phyloP scores from a whole-genome alignment of 2,888 invertebrate genomes.

The Ophioninae sp. region DNA sequence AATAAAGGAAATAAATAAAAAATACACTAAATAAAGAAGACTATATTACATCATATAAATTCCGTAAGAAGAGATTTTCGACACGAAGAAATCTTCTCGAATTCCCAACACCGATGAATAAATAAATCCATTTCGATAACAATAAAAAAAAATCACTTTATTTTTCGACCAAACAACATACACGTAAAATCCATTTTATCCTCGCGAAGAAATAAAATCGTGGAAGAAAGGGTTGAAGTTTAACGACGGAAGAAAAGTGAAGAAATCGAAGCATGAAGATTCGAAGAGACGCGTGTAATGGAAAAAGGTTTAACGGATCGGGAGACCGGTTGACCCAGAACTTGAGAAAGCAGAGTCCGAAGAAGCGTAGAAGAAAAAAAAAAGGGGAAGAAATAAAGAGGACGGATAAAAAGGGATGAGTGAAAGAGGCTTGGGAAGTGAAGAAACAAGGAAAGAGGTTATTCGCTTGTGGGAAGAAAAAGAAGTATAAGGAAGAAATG shows the following conservation, averaged over 20 bases:
- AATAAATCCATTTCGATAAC: no score
- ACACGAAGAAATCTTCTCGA: no score
- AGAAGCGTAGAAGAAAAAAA: slow-evolving; percentile 41
- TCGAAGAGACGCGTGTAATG: slow-evolving; percentile 22
- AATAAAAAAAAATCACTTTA: no score
- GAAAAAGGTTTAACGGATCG: slow-evolving; percentile 59
- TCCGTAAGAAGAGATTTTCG: no score
- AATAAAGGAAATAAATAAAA: no score
- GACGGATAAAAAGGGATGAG: slow-evolving; percentile 51
- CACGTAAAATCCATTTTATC: no score
- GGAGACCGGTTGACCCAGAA: slow-evolving; percentile 76
- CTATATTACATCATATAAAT: no score
- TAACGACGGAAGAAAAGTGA: background rate
- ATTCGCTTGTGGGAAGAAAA: slow-evolving; percentile 16
- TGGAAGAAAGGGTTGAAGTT: background rate
- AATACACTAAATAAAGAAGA: no score
- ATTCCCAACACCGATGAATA: no score
- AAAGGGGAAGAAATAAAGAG: slow-evolving; percentile 49
- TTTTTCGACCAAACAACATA: no score
- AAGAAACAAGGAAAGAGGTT: background rate
- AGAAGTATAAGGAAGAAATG: slow-evolving; percentile 32
- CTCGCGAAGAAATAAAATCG: background rate
- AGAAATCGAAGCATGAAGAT: slow-evolving; percentile 24
- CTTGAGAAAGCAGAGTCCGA: slow-evolving; percentile 73
- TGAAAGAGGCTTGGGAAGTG: slow-evolving; percentile 53